These are phyloP conservation scores for Zophobas atratus DNA, from an alignment of 1,140 invertebrate genomes.

Conservation along the genomic window DNA sequence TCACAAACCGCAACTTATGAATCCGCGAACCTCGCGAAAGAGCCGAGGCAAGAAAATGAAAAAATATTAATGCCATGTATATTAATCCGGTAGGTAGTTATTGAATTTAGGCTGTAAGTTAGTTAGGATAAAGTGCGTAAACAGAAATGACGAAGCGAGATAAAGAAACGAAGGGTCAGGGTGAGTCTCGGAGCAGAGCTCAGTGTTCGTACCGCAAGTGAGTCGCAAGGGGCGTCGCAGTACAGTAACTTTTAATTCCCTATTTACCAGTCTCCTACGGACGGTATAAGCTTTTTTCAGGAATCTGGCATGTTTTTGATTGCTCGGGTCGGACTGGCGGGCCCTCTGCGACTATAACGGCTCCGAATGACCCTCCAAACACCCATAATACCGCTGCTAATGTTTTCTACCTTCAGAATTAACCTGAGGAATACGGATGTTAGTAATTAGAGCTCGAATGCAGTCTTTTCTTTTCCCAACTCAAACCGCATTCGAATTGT, in stretches of 20 bases:
- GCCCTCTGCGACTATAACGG: conserved; percentile 62
- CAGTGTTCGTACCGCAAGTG: conserved; percentile 48
- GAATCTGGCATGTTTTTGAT: conserved; percentile 64
- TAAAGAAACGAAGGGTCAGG: conserved; percentile 42
- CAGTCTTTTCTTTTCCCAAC: conserved; percentile 53
- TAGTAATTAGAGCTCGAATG: conserved; percentile 60
- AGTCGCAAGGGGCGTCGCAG: conserved; percentile 52
- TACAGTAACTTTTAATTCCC: conserved; percentile 63
- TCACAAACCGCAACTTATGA: too few species aligned
- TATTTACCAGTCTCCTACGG: conserved; percentile 58
- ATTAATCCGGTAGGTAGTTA: conserved; percentile 20
- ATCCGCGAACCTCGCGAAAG: too few species aligned
- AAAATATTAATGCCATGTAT: neutral
- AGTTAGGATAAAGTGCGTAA: conserved; percentile 34
- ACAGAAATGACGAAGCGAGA: conserved; percentile 36
- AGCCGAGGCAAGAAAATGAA: neutral
- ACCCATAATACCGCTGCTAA: conserved; percentile 64
- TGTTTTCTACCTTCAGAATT: conserved; percentile 64
- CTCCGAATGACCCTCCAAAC: conserved; percentile 61
- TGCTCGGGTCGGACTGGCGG: conserved; percentile 60
- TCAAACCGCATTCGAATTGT: conserved; percentile 53
- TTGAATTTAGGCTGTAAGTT: conserved; percentile 17
- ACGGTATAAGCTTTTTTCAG: conserved; percentile 60
- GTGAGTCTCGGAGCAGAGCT: conserved; percentile 27
- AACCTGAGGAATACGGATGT: conserved; percentile 63